phyloP scores from a whole-genome alignment of 2,113 vertebrate species.

The Pycnonotus jocosus region DNA sequence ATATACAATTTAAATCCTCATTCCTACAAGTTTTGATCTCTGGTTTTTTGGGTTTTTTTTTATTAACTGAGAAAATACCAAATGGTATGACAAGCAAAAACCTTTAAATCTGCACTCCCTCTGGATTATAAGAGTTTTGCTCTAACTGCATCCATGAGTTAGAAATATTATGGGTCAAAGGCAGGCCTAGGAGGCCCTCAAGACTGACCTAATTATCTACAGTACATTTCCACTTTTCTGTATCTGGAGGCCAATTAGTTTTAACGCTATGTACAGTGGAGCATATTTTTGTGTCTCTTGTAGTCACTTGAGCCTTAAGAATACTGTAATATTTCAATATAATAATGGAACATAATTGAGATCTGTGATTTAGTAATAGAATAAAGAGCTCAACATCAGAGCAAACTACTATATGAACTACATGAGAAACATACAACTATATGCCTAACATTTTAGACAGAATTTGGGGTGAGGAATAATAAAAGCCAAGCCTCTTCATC shows the following conservation, averaged over 20 bases:
- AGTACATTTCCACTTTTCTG: background rate
- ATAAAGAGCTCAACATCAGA: background rate
- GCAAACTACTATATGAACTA: background rate
- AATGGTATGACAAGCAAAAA: background rate
- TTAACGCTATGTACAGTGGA: background rate
- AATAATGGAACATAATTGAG: background rate
- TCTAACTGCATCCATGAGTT: background rate
- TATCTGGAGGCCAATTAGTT: slow-evolving; percentile 31
- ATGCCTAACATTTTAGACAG: background rate
- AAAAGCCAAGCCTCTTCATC: background rate
- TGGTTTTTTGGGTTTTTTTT: background rate
- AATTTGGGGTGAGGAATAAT: background rate
- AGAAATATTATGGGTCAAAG: slow-evolving; percentile 16
- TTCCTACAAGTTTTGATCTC: background rate
- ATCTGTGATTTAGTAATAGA: background rate
- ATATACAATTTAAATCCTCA: background rate
- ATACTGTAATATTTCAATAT: background rate
- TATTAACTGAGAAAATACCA: background rate
- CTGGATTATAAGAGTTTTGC: background rate
- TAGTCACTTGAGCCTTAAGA: background rate
- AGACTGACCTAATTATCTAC: slow-evolving; percentile 20
- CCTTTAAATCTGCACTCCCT: background rate
- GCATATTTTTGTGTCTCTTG: background rate
- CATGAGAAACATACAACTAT: background rate
- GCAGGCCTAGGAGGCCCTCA: background rate